These are phyloP conservation scores for Semnornis frantzii DNA, from an alignment of 2,113 vertebrate genomes.

Conservation along the genomic window DNA sequence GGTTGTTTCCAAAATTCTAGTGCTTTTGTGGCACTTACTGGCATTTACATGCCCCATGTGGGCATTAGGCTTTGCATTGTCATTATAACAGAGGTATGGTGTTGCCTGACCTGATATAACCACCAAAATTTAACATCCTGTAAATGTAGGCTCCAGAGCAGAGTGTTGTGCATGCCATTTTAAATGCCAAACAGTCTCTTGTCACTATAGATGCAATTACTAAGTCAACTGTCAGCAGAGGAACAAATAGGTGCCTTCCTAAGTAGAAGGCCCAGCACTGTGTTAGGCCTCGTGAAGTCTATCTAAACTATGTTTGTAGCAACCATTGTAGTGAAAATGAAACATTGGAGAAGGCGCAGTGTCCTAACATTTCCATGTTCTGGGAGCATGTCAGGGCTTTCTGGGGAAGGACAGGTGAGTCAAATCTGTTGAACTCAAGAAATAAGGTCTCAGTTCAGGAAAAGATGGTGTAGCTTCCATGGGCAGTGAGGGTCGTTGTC, in stretches of 20 bases:
- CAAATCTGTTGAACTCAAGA: background rate
- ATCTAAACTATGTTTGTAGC: background rate
- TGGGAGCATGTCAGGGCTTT: background rate
- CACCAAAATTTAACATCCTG: too few species aligned
- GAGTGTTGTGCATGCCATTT: background rate
- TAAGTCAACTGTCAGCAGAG: background rate
- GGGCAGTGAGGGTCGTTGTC: rapidly evolving
- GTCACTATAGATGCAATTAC: background rate
- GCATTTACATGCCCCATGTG: too few species aligned
- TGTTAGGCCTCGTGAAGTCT: background rate
- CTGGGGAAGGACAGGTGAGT: background rate
- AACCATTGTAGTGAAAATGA: background rate
- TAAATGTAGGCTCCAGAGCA: background rate
- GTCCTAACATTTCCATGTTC: background rate
- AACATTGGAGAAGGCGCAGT: background rate
- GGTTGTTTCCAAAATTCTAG: too few species aligned
- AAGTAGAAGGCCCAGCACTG: background rate
- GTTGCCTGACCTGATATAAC: too few species aligned
- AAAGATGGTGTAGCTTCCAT: background rate
- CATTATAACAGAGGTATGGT: too few species aligned
- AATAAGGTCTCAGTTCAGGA: background rate
- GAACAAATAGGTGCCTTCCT: background rate
- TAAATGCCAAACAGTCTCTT: background rate
- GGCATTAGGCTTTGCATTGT: too few species aligned
- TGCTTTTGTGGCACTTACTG: too few species aligned